Percentiles rank a stretch among this genome's conserved stretches.
phyloP scores from a whole-genome alignment of 2,113 vertebrate genomes.

The Platanista minor region DNA sequence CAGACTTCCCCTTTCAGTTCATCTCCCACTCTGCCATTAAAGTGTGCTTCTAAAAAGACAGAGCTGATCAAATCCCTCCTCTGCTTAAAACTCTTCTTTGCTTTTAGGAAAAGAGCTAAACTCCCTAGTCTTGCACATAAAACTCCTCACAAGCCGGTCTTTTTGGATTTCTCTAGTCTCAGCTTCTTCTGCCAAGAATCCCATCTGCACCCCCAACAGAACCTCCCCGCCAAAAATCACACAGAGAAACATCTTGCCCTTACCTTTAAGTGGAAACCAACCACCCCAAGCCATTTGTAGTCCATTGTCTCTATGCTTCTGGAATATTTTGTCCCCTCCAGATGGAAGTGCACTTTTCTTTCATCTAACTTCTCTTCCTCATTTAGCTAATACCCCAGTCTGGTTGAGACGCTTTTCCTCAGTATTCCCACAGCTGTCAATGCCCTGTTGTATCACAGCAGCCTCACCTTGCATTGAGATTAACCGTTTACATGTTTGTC shows the following conservation, averaged over 20 bases:
- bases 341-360: background rate
- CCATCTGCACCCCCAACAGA: background rate
- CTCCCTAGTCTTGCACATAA: background rate
- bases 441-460: background rate
- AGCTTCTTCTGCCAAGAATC: background rate
- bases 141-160: background rate
- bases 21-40: background rate
- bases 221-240: background rate
- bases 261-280: background rate
- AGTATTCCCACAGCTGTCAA: background rate
- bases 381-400: background rate
- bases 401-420: background rate
- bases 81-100: background rate
- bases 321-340: background rate
- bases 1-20: background rate
- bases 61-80: background rate
- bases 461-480: background rate
- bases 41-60: background rate
- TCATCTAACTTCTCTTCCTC: background rate
- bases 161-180: background rate
- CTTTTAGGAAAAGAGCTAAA: conserved; percentile 36
- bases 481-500: background rate
- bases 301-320: background rate
- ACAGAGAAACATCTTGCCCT: background rate
- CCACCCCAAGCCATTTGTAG: background rate